phyloP scores from a whole-genome alignment of 2,797 vertebrate genomes.

The Lithobates sylvaticus region DNA sequence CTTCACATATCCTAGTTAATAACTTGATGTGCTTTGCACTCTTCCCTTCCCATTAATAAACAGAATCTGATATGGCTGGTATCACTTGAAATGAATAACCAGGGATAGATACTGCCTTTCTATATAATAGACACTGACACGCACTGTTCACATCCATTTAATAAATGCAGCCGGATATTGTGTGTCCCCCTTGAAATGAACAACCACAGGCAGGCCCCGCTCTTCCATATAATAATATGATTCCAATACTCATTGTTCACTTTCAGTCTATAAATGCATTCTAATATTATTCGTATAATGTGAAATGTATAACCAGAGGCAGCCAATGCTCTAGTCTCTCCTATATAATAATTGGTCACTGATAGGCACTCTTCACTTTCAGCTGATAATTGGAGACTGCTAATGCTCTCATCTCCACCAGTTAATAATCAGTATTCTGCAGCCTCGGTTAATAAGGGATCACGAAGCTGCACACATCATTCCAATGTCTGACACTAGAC shows the following conservation, averaged over 20 bases:
- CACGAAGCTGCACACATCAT: not conserved
- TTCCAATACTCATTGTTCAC: not conserved
- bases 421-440: not conserved
- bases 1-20: not conserved
- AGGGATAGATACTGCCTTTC: not conserved
- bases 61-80: not conserved
- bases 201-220: not conserved
- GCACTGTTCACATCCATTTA: not conserved
- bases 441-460: not conserved
- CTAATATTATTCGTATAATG: not conserved
- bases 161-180: not conserved
- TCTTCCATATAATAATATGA: not conserved
- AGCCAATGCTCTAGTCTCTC: not conserved
- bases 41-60: not conserved
- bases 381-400: not conserved
- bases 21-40: not conserved
- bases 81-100: not conserved
- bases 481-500: not conserved
- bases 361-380: not conserved
- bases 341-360: not conserved
- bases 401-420: not conserved
- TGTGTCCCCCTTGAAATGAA: not conserved
- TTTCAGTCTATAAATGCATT: not conserved
- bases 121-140: not conserved
- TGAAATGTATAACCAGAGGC: not conserved